A percentile compares a stretch with the other conserved stretches of the same genome.
These are phyloP conservation scores for Palloptera scutellata DNA, from an alignment of 2,888 invertebrate species.

Conservation along the genomic window DNA sequence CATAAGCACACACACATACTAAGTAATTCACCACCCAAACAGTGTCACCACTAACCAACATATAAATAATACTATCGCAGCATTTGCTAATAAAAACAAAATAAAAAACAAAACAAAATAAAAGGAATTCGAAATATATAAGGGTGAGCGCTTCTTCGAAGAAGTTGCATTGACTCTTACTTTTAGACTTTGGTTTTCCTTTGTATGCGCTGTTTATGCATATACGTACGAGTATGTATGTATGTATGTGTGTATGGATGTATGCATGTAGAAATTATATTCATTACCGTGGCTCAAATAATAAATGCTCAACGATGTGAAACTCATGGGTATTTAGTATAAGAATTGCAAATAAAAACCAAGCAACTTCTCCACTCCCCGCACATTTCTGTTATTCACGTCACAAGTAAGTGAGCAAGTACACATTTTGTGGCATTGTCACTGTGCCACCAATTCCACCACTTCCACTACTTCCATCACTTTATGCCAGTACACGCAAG, in stretches of 20 bases:
- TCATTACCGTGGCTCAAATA: conserved; percentile 40
- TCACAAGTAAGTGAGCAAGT: conserved; percentile 21
- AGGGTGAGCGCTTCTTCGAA: neutral
- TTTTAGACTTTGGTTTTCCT: too few species aligned
- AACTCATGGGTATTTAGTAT: conserved; percentile 54
- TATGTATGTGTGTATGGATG: conserved; percentile 40
- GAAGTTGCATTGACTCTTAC: too few species aligned
- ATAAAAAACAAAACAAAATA: conserved; percentile 23
- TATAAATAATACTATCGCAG: too few species aligned
- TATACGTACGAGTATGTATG: conserved; percentile 1
- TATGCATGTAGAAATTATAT: conserved; percentile 48
- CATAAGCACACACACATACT: conserved; percentile 24
- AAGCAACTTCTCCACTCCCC: conserved; percentile 14
- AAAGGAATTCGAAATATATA: conserved; percentile 34
- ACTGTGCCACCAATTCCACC: neutral
- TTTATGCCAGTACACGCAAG: too few species aligned
- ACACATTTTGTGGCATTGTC: conserved; percentile 23
- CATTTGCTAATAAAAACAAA: too few species aligned
- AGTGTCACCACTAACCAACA: too few species aligned
- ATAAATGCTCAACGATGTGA: conserved; percentile 54
- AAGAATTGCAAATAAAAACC: conserved; percentile 56
- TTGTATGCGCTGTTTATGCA: neutral
- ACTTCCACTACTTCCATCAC: neutral
- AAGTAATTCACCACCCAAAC: neutral
- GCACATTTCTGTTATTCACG: neutral